Conservation (phyloP, 2,113 vertebrate species). For the Poecilia latipinna region DNA sequence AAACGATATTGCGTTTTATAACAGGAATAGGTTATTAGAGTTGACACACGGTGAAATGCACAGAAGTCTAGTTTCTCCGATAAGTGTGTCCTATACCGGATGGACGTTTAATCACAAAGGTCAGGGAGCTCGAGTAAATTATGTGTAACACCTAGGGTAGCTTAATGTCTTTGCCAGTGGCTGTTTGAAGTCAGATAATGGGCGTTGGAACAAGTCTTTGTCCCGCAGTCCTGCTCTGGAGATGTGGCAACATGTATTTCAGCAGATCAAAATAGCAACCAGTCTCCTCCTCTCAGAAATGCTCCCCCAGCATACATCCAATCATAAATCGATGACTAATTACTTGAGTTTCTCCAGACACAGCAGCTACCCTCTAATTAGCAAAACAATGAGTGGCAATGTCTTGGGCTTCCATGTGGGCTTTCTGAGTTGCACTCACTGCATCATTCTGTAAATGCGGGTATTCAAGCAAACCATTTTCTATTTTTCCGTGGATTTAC, state of each 20-base stretch:
- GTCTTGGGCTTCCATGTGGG: slow-evolving; percentile 62
- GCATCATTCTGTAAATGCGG: slow-evolving; percentile 47
- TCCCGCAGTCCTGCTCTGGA: slow-evolving; percentile 20
- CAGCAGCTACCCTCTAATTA: slow-evolving; percentile 77
- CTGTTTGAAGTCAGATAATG: slow-evolving; percentile 27
- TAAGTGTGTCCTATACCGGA: slow-evolving; percentile 19
- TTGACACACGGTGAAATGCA: slow-evolving; percentile 5
- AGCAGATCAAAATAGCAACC: slow-evolving; percentile 2
- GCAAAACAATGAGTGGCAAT: slow-evolving; percentile 72
- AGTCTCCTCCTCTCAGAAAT: slow-evolving; percentile 32
- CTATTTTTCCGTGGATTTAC: slow-evolving; percentile 36
- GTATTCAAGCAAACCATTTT: slow-evolving; percentile 45
- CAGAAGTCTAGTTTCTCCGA: slow-evolving; percentile 18
- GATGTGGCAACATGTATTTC: slow-evolving; percentile 12
- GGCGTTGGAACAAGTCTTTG: slow-evolving; percentile 15
- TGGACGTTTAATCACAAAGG: slow-evolving; percentile 49
- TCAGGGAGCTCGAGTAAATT: slow-evolving; percentile 42
- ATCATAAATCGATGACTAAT: slow-evolving; percentile 77
- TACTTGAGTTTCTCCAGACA: slow-evolving; percentile 74
- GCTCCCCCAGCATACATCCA: slow-evolving; percentile 62
- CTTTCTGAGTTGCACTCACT: slow-evolving; percentile 52
- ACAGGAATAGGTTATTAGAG: slow-evolving; percentile 21
- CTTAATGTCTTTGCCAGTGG: slow-evolving; percentile 39
- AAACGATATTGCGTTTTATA: slow-evolving; percentile 16
- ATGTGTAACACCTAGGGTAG: slow-evolving; percentile 15